These are phyloP conservation scores for Neoaliturus tenellus DNA, from an alignment of 2,888 invertebrate genomes.

Conservation along the genomic window DNA sequence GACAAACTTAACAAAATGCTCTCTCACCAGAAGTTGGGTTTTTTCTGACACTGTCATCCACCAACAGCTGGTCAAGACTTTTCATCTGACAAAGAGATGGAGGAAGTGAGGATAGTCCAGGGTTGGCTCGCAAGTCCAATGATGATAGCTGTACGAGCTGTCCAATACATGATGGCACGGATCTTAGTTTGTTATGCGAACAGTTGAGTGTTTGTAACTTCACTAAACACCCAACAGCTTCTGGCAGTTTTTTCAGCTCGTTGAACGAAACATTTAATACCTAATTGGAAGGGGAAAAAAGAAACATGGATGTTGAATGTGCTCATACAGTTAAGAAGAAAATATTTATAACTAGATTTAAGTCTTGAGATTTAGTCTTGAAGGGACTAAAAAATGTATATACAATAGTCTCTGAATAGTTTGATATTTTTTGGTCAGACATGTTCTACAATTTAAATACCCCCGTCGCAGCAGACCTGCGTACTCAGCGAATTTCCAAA, in stretches of 20 bases:
- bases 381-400: too few relatives aligned
- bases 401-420: too few relatives aligned
- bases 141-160: not conserved
- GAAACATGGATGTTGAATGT: not conserved
- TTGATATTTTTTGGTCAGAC: too few relatives aligned
- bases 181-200: constrained; percentile 81
- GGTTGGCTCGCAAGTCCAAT: constrained; percentile 43
- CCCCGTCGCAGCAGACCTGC: constrained; percentile 1
- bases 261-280: constrained; percentile 50
- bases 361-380: too few relatives aligned
- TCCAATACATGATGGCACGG: constrained; percentile 79
- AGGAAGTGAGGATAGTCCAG: constrained; percentile 10
- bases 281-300: not conserved
- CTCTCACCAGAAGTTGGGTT: too few relatives aligned
- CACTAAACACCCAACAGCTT: constrained; percentile 79
- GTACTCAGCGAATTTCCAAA: not conserved
- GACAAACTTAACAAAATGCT: too few relatives aligned
- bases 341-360: too few relatives aligned
- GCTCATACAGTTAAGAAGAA: too few relatives aligned
- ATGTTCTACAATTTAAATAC: not conserved
- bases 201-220: constrained; percentile 82
- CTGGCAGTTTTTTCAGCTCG: constrained; percentile 72
- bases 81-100: not conserved
- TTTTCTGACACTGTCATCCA: not conserved
- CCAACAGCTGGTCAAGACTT: not conserved